Evolutionary conservation across 1,140 invertebrate genomes (phyloP), one percentile per base, ranked within the genome.

Genomic region (Penaeus indicus): DNA sequence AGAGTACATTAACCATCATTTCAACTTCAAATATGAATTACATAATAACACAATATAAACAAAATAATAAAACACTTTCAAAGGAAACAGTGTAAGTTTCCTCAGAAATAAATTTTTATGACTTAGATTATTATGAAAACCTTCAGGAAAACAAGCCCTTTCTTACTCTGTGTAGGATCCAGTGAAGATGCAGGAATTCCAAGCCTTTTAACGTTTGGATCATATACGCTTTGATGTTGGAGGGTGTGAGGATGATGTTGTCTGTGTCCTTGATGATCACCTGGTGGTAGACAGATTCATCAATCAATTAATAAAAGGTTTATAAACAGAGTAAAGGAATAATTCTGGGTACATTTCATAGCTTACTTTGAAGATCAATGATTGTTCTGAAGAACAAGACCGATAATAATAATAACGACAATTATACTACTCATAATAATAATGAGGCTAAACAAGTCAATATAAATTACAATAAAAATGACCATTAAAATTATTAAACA

Each of bases 211-310:
- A 93, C 32, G 98, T 99, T 95, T 99, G 98, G 63, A 99, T 95
- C 91, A 96, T 96, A 91, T 99, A 99, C 0, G 98, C 95, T 93
- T 99, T 99, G 60, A 99, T 98, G 93, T 99, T 97, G 11, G 96
- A 95, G 80, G 97, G 95, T 16, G 97, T 98, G 84, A 99, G 93
- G 62, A 99, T 97, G 54, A 91, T 91, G 80, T 88, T 89, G 89
- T 94, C 96, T 54, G 91, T 92, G 90, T 95, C 94, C 91, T 94
- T 94, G 67, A 95, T 94, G 32, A 95, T 92, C 64, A 94, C 92
- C 89, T 90, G 85, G 3, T 54, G 54, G 11, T 54, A 79, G 94
- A 92, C 69, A 93, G 92, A 21, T 90, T 69, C 91, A 75, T 83
- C 62, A 82, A 60, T 22, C 87, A 81, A 82, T 75, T 38, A 75